A percentile compares a stretch with the other conserved stretches of the same genome.
Conservation (phyloP, 2,113 vertebrate genomes). For the Camelus bactrianus region DNA sequence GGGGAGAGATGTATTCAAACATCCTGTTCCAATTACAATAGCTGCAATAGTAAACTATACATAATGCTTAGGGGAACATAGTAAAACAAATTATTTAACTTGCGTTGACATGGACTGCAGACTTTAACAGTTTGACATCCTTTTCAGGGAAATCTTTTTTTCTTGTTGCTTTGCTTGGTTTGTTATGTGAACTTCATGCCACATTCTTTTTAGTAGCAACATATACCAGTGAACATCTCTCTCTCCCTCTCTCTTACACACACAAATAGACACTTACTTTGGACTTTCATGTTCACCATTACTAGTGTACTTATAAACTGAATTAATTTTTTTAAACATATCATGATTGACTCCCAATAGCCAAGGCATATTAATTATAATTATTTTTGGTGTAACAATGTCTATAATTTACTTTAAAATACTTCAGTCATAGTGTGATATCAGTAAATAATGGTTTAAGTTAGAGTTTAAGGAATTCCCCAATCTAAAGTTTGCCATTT, state of each 20-base stretch:
- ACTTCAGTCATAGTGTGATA: neutral
- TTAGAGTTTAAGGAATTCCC: neutral
- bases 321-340: neutral
- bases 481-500: neutral
- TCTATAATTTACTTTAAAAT: neutral
- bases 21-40: neutral
- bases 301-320: neutral
- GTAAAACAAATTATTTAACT: neutral
- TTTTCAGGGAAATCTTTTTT: neutral
- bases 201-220: neutral
- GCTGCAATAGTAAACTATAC: neutral
- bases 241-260: neutral
- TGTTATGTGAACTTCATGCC: neutral
- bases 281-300: neutral
- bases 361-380: neutral
- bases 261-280: accelerated
- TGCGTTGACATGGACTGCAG: neutral
- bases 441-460: neutral
- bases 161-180: neutral
- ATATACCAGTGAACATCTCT: neutral
- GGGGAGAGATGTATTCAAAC: neutral
- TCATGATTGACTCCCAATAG: neutral
- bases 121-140: neutral
- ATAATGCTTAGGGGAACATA: neutral
- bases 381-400: neutral